These are phyloP conservation scores for Staurois parvus DNA, from an alignment of 2,797 vertebrate species.

Conservation along the genomic window DNA sequence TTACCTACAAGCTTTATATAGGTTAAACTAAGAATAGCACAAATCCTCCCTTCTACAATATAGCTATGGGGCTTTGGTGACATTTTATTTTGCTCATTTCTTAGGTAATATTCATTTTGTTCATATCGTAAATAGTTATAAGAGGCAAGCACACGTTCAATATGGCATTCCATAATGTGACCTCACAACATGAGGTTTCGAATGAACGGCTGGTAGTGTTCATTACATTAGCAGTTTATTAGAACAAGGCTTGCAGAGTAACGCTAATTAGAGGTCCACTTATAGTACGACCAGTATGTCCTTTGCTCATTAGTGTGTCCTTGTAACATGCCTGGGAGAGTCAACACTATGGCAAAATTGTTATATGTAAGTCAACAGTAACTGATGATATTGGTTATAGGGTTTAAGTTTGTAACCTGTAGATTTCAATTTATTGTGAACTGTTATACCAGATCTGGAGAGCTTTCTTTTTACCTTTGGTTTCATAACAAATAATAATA, in stretches of 20 bases:
- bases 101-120: slow-evolving; percentile 24
- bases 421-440: not conserved
- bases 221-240: slow-evolving; percentile 26
- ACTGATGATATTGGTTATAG: not conserved
- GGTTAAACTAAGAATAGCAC: slow-evolving; percentile 51
- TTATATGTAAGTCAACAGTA: not conserved
- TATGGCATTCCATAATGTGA: slow-evolving; percentile 4
- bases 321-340: slow-evolving; percentile 8
- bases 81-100: slow-evolving; percentile 33
- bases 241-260: slow-evolving; percentile 19
- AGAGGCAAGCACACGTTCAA: slow-evolving; percentile 12
- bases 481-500: too few relatives aligned
- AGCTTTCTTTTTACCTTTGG: not conserved
- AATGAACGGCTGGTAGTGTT: not conserved
- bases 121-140: not conserved
- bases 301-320: slow-evolving; percentile 38
- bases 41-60: not conserved
- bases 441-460: not conserved
- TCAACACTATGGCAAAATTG: slow-evolving; percentile 1
- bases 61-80: slow-evolving; percentile 37
- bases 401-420: not conserved
- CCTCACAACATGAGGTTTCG: slow-evolving; percentile 2
- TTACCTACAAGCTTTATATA: slow-evolving; percentile 42
- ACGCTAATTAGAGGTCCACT: slow-evolving; percentile 35
- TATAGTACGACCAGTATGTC: not conserved